These are phyloP conservation scores for Pygathrix nemaeus DNA, from an alignment of 2,113 vertebrate genomes.

Conservation along the genomic window DNA sequence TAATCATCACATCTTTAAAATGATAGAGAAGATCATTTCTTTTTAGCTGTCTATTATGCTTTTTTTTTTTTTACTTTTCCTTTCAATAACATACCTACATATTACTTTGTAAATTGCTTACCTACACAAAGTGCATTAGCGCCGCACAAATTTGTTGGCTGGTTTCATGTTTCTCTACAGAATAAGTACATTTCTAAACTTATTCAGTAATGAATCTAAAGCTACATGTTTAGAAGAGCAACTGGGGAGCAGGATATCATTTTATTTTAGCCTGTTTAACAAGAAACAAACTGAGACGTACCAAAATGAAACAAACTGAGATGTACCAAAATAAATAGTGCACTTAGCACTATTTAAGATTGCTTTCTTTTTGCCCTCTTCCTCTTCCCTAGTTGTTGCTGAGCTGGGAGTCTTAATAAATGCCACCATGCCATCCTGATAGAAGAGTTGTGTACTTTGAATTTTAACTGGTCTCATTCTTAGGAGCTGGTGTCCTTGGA, in stretches of 20 bases:
- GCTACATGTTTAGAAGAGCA: constrained; percentile 42
- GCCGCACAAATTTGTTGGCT: constrained; percentile 22
- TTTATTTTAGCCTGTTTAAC: constrained; percentile 43
- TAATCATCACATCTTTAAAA: constrained; percentile 66
- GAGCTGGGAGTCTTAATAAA: background rate
- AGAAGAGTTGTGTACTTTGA: background rate
- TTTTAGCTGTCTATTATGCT: constrained; percentile 68
- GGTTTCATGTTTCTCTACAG: constrained; percentile 38
- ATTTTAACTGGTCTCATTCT: background rate
- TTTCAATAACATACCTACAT: constrained; percentile 49
- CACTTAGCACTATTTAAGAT: background rate
- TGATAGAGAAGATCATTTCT: constrained; percentile 63
- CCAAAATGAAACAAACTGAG: constrained; percentile 35
- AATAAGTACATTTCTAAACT: constrained; percentile 59
- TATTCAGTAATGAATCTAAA: constrained; percentile 44
- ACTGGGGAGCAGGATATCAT: background rate
- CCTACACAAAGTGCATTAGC: constrained; percentile 52
- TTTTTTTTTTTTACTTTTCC: constrained; percentile 24
- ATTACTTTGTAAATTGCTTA: constrained; percentile 71
- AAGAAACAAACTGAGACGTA: constrained; percentile 39
- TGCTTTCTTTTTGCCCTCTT: background rate
- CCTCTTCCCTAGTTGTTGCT: background rate
- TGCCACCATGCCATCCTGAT: background rate
- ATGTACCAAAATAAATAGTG: background rate
- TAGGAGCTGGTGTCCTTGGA: background rate